Evolutionary conservation across 2,888 invertebrate species (phyloP), one percentile per base, ranked within the genome.

Genomic region (Plebejus anna): DNA sequence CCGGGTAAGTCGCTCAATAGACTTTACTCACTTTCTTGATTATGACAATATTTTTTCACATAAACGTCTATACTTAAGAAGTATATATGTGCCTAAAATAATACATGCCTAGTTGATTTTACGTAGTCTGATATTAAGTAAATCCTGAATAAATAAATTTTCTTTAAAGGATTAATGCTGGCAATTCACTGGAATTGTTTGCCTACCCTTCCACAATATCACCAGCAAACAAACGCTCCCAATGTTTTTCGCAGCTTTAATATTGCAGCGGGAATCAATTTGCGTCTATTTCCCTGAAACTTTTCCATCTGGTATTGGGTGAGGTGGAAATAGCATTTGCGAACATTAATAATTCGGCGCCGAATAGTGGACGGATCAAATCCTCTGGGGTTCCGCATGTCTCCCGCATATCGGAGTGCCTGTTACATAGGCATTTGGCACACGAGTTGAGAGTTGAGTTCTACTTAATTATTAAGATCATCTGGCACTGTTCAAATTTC

Each of bases 271-370:
- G 76, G 79, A 80, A 81, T 82, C 81, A 79, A 81, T 80, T 80
- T 77, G 77, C 76, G 77, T 75, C 80, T 77, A 80, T 78, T 79
- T 79, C 71, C 75, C 79, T 78, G 79, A 79, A 81, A 82, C 81
- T 80, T 80, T 80, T 80, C 80, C 75, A 76, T 79, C 80, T 78
- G 80, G 78, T 77, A 78, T 75, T 76, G 79, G 79, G 80, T 80
- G 79, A 80, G 80, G 81, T 81, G 82, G 78, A 81, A 82, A 82
- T 81, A 83, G 84, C 81, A 79, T 79, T 79, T 77, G 77, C 77
- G 80, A 79, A 78, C 84, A 87, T 87, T 82, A 86, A 87, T 87
- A 86, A 87, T 87, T 86, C 86, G 81, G 57, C 75, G 78, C 77
- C 78, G 83, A 82, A 82, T 80, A 86, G 85, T 83, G 82, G 83